phyloP scores from a whole-genome alignment of 2,888 invertebrate genomes.

The Ormia ochracea region DNA sequence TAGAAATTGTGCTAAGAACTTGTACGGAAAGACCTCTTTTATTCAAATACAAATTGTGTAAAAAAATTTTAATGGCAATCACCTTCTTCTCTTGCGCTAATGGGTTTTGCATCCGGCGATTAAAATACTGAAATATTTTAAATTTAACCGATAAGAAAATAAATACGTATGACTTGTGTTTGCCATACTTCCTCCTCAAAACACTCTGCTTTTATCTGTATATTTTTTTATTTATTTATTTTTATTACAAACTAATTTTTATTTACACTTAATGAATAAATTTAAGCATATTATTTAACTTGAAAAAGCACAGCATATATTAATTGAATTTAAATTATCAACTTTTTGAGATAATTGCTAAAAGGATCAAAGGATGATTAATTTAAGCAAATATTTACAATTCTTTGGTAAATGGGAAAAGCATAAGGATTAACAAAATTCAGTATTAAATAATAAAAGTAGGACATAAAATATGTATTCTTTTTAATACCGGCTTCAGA shows the following conservation, averaged over 20 bases:
- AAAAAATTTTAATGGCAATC: too few relatives aligned
- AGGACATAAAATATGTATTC: constrained; percentile 69
- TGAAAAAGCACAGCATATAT: constrained; percentile 33
- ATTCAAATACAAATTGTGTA: too few relatives aligned
- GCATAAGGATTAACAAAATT: constrained; percentile 74
- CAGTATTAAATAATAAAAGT: constrained; percentile 72
- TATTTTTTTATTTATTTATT: not conserved
- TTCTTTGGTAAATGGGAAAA: constrained; percentile 71
- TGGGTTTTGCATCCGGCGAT: too few relatives aligned
- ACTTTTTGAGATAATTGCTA: not conserved
- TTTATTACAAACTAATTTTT: not conserved
- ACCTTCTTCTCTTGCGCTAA: too few relatives aligned
- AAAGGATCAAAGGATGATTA: constrained; percentile 51
- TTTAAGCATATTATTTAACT: not conserved
- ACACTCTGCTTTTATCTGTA: not conserved
- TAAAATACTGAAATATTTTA: not conserved
- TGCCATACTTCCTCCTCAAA: too few relatives aligned
- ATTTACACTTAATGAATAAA: constrained; percentile 38
- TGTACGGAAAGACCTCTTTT: too few relatives aligned
- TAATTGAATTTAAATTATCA: too few relatives aligned
- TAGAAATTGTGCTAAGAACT: too few relatives aligned
- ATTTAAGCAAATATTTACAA: constrained; percentile 70
- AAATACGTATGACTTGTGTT: too few relatives aligned
- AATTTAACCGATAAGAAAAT: too few relatives aligned
- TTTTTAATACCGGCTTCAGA: constrained; percentile 72